Conservation (phyloP, 2,113 vertebrate species). For the Thalassarche chlororhynchos region DNA sequence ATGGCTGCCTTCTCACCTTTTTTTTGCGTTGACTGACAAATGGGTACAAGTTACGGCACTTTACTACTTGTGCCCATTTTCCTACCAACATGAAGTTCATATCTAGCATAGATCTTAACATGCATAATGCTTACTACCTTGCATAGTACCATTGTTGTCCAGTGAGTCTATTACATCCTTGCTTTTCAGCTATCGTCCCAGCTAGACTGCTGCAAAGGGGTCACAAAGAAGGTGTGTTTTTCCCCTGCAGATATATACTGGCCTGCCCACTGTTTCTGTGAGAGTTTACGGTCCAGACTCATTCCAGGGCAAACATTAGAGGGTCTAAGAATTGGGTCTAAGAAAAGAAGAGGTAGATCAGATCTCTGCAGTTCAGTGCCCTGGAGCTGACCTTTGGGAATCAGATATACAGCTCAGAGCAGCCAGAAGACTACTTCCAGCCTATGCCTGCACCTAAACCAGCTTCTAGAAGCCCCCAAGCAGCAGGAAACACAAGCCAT, state of each 20-base stretch:
- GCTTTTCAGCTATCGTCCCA: not conserved
- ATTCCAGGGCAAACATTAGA: not conserved
- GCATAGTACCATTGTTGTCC: slow-evolving; percentile 37
- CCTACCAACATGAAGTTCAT: not conserved
- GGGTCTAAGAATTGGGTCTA: not conserved
- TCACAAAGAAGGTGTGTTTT: not conserved
- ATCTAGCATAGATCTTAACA: not conserved
- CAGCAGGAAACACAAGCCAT: not conserved
- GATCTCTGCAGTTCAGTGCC: not conserved
- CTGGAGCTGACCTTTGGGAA: not conserved
- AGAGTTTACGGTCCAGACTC: not conserved
- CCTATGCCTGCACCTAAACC: not conserved
- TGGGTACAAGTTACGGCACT: not conserved
- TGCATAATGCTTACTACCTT: not conserved
- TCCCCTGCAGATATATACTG: not conserved
- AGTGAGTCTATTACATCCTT: not conserved
- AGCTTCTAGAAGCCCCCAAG: not conserved
- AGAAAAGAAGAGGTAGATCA: not conserved
- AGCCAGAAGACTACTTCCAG: not conserved
- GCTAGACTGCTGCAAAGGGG: not conserved
- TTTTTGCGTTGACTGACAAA: not conserved
- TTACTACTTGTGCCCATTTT: not conserved
- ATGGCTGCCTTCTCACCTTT: not conserved
- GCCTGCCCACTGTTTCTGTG: not conserved
- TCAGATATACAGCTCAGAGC: not conserved